These are phyloP conservation scores for Leptobrachium leishanense DNA, from an alignment of 2,113 vertebrate species.

Conservation along the genomic window DNA sequence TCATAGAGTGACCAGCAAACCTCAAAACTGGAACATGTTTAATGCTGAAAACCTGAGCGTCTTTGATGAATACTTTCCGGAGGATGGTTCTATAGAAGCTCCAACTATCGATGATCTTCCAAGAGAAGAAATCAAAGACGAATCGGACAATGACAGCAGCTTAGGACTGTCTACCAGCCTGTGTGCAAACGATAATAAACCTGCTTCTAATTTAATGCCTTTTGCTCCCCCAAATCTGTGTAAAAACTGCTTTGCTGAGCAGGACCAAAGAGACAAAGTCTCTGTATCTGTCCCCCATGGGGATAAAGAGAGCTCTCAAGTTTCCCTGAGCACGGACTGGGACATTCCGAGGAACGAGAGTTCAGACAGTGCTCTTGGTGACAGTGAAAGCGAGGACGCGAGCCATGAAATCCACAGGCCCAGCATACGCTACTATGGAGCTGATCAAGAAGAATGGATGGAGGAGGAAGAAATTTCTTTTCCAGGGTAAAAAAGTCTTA, in stretches of 20 bases:
- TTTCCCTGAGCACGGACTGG: slow-evolving; percentile 77
- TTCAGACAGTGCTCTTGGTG: slow-evolving; percentile 94
- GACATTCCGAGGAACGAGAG: slow-evolving; percentile 98
- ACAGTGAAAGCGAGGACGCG: slow-evolving; percentile 92
- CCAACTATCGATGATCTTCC: slow-evolving; percentile 82
- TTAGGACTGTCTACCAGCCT: slow-evolving; percentile 67
- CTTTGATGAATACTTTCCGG: slow-evolving; percentile 86
- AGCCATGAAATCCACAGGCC: slow-evolving; percentile 70
- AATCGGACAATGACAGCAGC: slow-evolving; percentile 60
- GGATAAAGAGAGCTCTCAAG: slow-evolving; percentile 74
- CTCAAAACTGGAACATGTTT: slow-evolving; percentile 73
- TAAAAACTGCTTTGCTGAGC: slow-evolving; percentile 79
- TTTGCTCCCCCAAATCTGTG: slow-evolving; percentile 70
- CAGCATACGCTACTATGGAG: slow-evolving; percentile 66
- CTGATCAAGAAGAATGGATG: slow-evolving; percentile 88
- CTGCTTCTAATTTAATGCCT: slow-evolving; percentile 71
- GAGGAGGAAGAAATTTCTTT: slow-evolving; percentile 92
- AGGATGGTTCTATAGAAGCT: slow-evolving; percentile 78
- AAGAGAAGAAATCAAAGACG: slow-evolving; percentile 61
- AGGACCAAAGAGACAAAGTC: slow-evolving; percentile 78
- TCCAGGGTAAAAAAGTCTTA: slow-evolving; percentile 77
- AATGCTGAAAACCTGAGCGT: slow-evolving; percentile 73
- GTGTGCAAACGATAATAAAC: slow-evolving; percentile 58
- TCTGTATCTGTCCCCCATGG: slow-evolving; percentile 75
- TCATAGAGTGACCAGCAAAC: slow-evolving; percentile 66